A percentile compares a stretch with the other conserved stretches of the same genome.
These are phyloP conservation scores for Nyctibius bracteatus DNA, from an alignment of 2,113 vertebrate genomes.

Conservation along the genomic window DNA sequence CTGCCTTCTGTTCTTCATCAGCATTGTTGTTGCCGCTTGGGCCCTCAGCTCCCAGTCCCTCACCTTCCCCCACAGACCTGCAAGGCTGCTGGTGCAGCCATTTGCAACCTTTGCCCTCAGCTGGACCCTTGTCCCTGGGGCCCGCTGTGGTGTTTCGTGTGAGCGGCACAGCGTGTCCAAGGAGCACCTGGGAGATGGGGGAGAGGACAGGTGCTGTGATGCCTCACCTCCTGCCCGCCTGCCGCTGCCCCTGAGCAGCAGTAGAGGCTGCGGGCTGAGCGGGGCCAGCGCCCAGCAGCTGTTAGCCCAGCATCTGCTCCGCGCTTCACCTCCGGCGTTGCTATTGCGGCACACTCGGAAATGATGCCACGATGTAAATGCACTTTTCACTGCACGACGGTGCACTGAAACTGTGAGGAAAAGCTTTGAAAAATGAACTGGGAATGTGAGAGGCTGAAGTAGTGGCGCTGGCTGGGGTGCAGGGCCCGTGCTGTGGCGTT, in stretches of 20 bases:
- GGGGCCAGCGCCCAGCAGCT: accelerated
- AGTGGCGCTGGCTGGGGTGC: background rate
- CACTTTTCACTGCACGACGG: background rate
- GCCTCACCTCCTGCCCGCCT: background rate
- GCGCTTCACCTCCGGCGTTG: accelerated
- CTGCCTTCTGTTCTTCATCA: background rate
- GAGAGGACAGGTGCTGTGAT: background rate
- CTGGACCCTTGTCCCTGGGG: background rate
- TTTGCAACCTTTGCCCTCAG: background rate
- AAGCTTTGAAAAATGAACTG: background rate
- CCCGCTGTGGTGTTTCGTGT: background rate
- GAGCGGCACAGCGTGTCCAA: accelerated
- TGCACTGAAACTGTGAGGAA: background rate
- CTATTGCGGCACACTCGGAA: background rate
- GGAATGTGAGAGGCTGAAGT: background rate
- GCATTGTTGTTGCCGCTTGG: background rate
- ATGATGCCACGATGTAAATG: background rate
- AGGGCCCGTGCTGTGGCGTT: background rate
- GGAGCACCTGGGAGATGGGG: background rate
- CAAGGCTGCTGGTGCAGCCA: background rate
- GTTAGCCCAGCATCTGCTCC: background rate
- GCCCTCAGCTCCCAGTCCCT: background rate
- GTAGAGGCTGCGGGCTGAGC: background rate
- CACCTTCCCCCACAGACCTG: background rate
- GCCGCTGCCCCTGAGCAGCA: background rate